Evolutionary conservation across 2,888 invertebrate genomes (phyloP), one percentile per base, ranked within the genome.

Genomic region (Hipparchia semele): DNA sequence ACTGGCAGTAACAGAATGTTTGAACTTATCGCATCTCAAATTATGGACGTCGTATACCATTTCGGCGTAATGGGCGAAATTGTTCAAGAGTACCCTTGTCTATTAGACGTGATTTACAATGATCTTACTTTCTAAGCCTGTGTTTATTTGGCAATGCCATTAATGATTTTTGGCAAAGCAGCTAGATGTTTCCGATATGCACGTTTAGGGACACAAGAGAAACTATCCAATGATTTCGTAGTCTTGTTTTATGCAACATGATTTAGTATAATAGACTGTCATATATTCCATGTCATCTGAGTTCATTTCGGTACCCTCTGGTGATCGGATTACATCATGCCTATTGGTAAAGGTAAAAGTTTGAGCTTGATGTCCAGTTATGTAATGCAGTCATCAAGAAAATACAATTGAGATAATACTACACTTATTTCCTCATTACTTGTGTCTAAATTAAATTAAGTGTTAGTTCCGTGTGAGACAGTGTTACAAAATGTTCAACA

Each of bases 21-120:
- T 81, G 79, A 80, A 81, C 80, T 86, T 87, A 87, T 90, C 87
- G 84, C 82, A 79, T 80, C 80, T 84, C 77, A 88, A 89, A 88
- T 90, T 86, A 89, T 85, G 86, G 88, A 81, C 83, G 78, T 78
- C 80, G 75, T 76, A 79, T 78, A 79, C 77, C 78, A 80, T 81
- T 83, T 83, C 78, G 77, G 77, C 73, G 79, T 85, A 86, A 87
- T 87, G 80, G 85, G 83, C 84, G 85, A 87, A 87, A 86, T 83
- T 84, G 80, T 80, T 80, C 79, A 78, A 78, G 78, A 76, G 78
- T 79, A 78, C 76, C 79, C 78, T 79, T 75, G 76, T 75, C 74
- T 73, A 74, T 78, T 74, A 70, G 75, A 70, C 74, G 76, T 80
- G 79, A 78, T 80, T 81, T 79, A 79, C 79, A 75, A 79, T 79